Conservation (phyloP, 35 echinoderm and acorn worm species). For the Apostichopus californicus region DNA sequence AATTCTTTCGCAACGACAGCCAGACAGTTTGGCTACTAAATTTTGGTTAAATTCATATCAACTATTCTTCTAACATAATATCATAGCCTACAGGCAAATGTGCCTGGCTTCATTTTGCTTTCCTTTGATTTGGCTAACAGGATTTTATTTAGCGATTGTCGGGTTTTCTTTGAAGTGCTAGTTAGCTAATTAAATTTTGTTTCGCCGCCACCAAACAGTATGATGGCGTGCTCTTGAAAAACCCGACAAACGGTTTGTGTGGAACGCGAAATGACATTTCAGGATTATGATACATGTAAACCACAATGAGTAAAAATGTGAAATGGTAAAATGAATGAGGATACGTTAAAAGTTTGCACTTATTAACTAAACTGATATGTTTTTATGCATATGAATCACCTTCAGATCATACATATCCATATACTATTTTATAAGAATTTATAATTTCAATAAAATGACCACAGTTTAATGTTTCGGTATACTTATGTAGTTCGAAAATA, state of each 20-base stretch:
- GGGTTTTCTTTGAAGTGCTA: constrained; percentile 14
- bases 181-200: constrained; percentile 39
- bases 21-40: neutral
- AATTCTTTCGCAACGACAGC: neutral
- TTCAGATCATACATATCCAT: too few species aligned
- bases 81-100: constrained; percentile 21
- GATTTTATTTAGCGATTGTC: constrained; percentile 34
- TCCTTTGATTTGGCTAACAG: constrained; percentile 30
- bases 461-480: too few species aligned
- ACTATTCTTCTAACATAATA: constrained; percentile 29
- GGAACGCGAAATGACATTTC: neutral
- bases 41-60: constrained; percentile 9
- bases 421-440: too few species aligned
- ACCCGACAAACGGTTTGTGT: neutral
- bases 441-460: too few species aligned
- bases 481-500: too few species aligned
- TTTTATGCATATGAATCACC: too few species aligned
- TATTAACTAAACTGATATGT: too few species aligned
- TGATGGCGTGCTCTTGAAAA: neutral
- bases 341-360: too few species aligned
- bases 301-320: neutral
- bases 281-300: neutral
- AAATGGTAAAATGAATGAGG: too few species aligned
- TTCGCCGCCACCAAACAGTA: constrained; percentile 34
- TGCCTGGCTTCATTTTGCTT: neutral